These are phyloP conservation scores for Lepidonotus clava DNA, from an alignment of 2,888 invertebrate species.

Conservation along the genomic window DNA sequence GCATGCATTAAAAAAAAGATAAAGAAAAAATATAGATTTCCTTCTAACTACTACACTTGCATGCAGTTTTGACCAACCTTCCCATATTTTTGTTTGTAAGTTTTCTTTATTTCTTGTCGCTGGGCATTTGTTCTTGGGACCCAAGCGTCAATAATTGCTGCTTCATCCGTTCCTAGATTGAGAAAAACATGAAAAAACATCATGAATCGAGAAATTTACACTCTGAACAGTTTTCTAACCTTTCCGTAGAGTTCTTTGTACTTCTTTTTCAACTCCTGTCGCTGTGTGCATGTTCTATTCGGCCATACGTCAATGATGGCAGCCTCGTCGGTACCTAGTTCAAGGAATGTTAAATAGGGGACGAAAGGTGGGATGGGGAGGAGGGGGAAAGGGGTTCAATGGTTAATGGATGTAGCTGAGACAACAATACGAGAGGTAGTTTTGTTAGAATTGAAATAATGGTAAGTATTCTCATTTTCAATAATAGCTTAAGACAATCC, in stretches of 20 bases:
- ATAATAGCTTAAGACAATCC: no score
- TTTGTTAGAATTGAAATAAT: no score
- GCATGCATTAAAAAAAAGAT: background rate
- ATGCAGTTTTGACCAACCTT: constrained; percentile 64
- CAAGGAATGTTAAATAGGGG: no score
- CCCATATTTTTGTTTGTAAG: constrained; percentile 65
- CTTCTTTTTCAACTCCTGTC: constrained; percentile 64
- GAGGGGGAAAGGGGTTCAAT: no score
- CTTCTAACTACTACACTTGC: no score
- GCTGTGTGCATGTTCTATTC: constrained; percentile 64
- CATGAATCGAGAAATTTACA: background rate
- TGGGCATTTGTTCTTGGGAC: constrained; percentile 66
- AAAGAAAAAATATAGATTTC: no score
- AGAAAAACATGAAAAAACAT: constrained; percentile 37
- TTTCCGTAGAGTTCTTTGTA: constrained; percentile 67
- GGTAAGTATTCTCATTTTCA: no score
- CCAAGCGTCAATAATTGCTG: constrained; percentile 67
- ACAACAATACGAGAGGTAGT: no score
- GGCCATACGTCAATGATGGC: constrained; percentile 68
- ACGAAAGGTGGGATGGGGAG: no score
- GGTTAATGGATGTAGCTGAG: no score
- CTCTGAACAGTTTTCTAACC: constrained; percentile 58
- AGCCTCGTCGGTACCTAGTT: constrained; percentile 66
- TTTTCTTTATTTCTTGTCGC: constrained; percentile 65
- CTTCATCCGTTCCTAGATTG: constrained; percentile 68